phyloP scores from a whole-genome alignment of 1,140 invertebrate genomes.

The Procambarus clarkii region DNA sequence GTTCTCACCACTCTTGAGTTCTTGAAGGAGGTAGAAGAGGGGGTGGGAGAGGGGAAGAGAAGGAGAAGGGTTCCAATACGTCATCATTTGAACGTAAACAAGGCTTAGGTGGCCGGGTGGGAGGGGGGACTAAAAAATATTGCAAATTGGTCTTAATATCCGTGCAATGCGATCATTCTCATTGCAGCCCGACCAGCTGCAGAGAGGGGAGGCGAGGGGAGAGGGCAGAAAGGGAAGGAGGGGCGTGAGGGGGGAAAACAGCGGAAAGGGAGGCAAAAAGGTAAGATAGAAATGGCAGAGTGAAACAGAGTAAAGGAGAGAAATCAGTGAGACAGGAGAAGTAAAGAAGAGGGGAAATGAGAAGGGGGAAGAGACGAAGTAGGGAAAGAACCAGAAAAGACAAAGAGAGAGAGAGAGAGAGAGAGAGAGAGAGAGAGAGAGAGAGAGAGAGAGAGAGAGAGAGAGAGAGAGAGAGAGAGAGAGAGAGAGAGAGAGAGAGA shows the following conservation, averaged over 20 bases:
- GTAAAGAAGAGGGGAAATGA: background rate
- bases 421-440: background rate
- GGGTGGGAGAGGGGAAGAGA: no score
- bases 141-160: background rate
- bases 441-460: background rate
- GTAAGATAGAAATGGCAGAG: no score
- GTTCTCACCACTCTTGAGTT: no score
- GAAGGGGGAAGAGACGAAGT: background rate
- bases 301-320: no score
- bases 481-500: background rate
- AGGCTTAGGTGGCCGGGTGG: background rate
- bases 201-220: no score
- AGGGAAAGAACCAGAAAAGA: background rate
- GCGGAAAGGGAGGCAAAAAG: no score
- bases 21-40: background rate
- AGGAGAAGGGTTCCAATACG: background rate
- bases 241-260: no score
- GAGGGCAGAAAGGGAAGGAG: no score
- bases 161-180: no score
- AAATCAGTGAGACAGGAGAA: no score
- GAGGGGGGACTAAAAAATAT: background rate
- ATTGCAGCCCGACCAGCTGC: no score
- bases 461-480: background rate
- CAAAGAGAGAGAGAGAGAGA: constrained; percentile 14
- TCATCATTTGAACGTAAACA: background rate